Conservation (phyloP, 2,797 vertebrate genomes). For the Myotis daubentonii region DNA sequence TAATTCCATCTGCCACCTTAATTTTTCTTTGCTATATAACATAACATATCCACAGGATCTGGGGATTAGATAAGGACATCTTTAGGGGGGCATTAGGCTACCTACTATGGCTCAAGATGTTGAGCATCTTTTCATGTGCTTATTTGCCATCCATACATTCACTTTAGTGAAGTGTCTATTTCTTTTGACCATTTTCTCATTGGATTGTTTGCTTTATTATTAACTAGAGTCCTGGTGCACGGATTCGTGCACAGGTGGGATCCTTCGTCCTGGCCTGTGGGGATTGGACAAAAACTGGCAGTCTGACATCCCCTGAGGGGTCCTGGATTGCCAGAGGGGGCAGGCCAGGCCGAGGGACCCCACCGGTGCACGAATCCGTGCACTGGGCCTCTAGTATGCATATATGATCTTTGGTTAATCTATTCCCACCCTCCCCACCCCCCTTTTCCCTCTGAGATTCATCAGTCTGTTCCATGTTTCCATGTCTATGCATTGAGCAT, state of each 20-base stretch:
- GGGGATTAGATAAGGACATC: neutral
- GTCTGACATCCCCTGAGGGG: too few species aligned
- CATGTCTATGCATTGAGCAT: too few species aligned
- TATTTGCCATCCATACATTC: neutral
- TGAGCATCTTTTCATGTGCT: neutral
- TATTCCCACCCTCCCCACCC: too few species aligned
- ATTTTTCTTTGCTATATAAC: neutral
- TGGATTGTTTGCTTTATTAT: neutral
- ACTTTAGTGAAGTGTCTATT: neutral
- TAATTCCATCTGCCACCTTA: neutral
- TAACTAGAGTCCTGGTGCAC: neutral
- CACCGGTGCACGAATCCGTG: rapidly evolving
- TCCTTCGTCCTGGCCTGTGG: too few species aligned
- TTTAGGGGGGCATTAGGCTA: neutral
- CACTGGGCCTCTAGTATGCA: too few species aligned
- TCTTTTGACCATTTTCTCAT: constrained; percentile 18
- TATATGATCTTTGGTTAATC: too few species aligned
- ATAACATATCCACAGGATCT: neutral
- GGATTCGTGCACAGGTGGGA: too few species aligned
- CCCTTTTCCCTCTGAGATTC: too few species aligned
- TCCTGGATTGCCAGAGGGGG: too few species aligned
- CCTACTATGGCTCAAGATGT: neutral
- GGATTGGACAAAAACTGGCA: too few species aligned
- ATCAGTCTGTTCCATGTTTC: too few species aligned
- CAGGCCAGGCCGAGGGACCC: too few species aligned